These are phyloP conservation scores for Pomacea maculata DNA, from an alignment of 1,140 invertebrate species.

Conservation along the genomic window DNA sequence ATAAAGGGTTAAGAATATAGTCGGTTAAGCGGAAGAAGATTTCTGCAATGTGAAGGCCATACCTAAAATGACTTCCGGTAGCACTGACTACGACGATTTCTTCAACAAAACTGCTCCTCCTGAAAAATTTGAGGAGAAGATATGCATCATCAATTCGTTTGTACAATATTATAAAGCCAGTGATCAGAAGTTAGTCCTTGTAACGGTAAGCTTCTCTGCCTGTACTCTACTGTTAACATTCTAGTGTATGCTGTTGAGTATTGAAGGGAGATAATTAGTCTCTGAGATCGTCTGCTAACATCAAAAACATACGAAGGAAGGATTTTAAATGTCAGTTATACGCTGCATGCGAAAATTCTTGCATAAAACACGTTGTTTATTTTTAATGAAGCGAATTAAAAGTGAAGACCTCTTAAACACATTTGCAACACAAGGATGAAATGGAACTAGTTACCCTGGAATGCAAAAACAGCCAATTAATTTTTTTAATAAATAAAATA, in stretches of 20 bases:
- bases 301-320: not conserved
- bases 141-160: constrained; percentile 77
- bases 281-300: not conserved
- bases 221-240: not conserved
- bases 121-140: constrained; percentile 77
- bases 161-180: constrained; percentile 72
- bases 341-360: not conserved
- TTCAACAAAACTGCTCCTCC: constrained; percentile 64
- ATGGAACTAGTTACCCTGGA: not conserved
- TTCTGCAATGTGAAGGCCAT: not conserved
- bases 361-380: not conserved
- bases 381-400: not conserved
- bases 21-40: not conserved
- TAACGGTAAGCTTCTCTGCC: constrained; percentile 75
- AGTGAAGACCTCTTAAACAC: not conserved
- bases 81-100: constrained; percentile 21
- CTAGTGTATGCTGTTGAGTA: not conserved
- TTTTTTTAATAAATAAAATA: not conserved
- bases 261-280: not conserved
- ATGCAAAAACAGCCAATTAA: not conserved
- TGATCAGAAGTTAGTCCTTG: constrained; percentile 76
- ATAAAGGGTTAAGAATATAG: not conserved
- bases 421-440: not conserved
- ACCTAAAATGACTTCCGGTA: not conserved
- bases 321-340: not conserved